Conservation (phyloP, 23 tunicate species). For the Trididemnum clinides region DNA sequence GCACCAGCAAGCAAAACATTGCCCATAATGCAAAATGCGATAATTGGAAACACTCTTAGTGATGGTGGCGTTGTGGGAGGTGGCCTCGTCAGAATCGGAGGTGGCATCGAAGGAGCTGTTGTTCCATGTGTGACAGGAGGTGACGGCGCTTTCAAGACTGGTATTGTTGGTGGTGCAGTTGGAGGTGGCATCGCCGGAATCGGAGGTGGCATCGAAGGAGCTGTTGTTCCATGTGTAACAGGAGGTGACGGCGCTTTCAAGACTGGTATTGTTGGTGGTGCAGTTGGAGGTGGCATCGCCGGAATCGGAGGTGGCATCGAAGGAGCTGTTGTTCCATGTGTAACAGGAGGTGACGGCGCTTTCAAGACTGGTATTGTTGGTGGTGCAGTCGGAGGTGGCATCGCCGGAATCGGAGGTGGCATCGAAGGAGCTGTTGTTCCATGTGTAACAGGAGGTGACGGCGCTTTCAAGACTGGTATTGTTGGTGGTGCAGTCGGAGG, state of each 20-base stretch:
- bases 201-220: not conserved
- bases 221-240: conserved; percentile 4
- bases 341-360: not conserved
- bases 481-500: not conserved
- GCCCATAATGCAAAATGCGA: too few species aligned
- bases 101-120: too few species aligned
- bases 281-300: not conserved
- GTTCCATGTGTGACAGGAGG: not conserved
- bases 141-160: conserved; percentile 2
- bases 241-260: not conserved
- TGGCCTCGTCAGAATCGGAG: too few species aligned
- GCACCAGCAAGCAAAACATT: not conserved
- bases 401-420: not conserved
- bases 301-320: not conserved
- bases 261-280: not conserved
- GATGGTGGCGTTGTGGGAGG: too few species aligned
- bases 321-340: not conserved
- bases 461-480: not conserved
- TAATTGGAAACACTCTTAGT: too few species aligned
- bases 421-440: conserved; percentile 3
- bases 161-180: not conserved
- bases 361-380: not conserved
- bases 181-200: not conserved
- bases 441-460: not conserved
- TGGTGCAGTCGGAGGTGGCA: not conserved